Evolutionary conservation across 2,113 vertebrate species (phyloP), one percentile per base, ranked within the genome.

Genomic region (Pterocles orientalis): DNA sequence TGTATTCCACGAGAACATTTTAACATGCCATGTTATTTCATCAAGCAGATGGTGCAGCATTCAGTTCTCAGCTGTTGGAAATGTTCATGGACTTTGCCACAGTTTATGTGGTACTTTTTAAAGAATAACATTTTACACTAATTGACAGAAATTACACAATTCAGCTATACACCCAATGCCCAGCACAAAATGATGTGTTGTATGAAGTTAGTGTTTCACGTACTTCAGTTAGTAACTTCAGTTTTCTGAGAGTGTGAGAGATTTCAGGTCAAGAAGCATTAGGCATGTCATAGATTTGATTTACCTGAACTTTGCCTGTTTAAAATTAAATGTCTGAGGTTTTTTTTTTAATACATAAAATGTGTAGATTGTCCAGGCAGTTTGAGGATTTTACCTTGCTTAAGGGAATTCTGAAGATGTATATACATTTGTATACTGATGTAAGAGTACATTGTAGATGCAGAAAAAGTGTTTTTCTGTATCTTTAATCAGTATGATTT

Each of bases 81-180:
- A 86, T 5, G 3, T 47, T 91, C 65, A 84, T 77, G 73, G 45
- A 85, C 70, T 92, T 90, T 90, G 92, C 69, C 53, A 75, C 25
- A 54, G 31, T 81, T 82, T 57, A 24, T 80, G n/a, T 72, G 61
- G 26, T 71, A 62, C 33, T 93, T 96, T 95, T 86, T 10, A 86
- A 93, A 95, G 71, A 87, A 66, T 69, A 92, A 77, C 66, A 84
- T 68, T 92, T 96, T 94, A 83, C 28, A 66, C 28, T 88, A 54
- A 57, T 19, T 82, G 81, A 73, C 54, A 95, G 70, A 72, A 94
- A 91, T 66, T 71, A 36, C 68, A 41, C 17, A n/a, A 9, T 60
- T 69, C 31, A 68, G 1, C 12, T 54, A 25, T 4, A 3, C 14
- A 88, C 24, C 21, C 17, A 90, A 7, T 62, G 31, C 14, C 86